These are phyloP conservation scores for Calycopis cecrops DNA, from an alignment of 1,140 invertebrate genomes.

Conservation along the genomic window DNA sequence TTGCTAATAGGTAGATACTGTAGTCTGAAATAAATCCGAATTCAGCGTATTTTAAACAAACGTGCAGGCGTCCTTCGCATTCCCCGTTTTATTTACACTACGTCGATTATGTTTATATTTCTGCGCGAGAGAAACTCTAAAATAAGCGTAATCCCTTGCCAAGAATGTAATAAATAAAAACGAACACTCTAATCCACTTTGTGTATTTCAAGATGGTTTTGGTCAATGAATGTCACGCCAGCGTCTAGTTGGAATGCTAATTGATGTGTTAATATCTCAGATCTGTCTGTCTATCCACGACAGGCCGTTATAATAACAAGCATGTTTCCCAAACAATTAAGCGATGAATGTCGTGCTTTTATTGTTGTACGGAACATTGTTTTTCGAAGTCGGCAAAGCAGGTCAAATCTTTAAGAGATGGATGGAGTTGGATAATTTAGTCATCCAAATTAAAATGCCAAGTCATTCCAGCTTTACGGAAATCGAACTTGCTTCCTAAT, in stretches of 20 bases:
- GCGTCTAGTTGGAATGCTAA: background rate
- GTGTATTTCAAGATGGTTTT: conserved; percentile 12
- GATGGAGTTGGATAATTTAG: too few relatives aligned
- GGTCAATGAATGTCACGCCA: conserved; percentile 4
- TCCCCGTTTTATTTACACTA: conserved; percentile 43
- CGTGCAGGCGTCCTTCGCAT: conserved; percentile 24
- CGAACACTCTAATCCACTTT: conserved; percentile 11
- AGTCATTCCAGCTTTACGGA: too few relatives aligned
- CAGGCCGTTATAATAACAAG: too few relatives aligned
- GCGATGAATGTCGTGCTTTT: too few relatives aligned
- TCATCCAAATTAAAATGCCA: too few relatives aligned
- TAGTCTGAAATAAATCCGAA: background rate
- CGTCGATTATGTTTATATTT: conserved; percentile 22
- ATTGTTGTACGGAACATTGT: too few relatives aligned
- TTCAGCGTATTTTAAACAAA: conserved; percentile 1
- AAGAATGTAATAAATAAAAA: conserved; percentile 21
- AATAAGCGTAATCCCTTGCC: conserved; percentile 17
- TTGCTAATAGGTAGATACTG: too few relatives aligned
- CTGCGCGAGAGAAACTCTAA: conserved; percentile 31
- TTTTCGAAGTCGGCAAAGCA: too few relatives aligned
- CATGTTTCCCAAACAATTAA: too few relatives aligned
- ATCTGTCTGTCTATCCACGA: background rate
- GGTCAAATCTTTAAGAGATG: too few relatives aligned
- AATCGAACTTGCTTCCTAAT: too few relatives aligned
- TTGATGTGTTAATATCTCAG: background rate